Base-by-base conservation (phyloP, 2,888 invertebrate genomes). In the Athrips mouffetella region DNA sequence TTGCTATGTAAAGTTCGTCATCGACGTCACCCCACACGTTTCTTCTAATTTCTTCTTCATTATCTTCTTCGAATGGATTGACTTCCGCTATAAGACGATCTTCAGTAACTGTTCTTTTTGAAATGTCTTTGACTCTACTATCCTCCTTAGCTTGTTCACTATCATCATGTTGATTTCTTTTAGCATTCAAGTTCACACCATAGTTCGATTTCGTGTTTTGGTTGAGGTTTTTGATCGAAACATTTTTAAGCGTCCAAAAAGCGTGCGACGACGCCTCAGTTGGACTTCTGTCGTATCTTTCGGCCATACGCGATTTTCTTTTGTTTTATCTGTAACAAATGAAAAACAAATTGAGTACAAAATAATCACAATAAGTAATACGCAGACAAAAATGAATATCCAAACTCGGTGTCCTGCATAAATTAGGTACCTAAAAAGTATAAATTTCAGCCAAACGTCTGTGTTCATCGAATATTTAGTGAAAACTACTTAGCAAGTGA, bases 1-100 rank as follows among this genome's bases (percentile, higher is more conserved):
- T 76, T 58, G 86, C 82, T 85, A 88, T 86, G 82, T 88, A 88
- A 57, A 84, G 78, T 76, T 87, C 87, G 65, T 88, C 88, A 54
- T 87, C 86, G 59, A 87, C 75, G 63, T 87, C 86, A 57, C 80
- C 81, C 88, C 88, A 88, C 57, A 87, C 88, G 64, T 83, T 80
- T 62, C 68, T 81, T 66, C 80, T 80, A 69, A 86, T 65, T 62
- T 83, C 73, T 67, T 73, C 77, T 53, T 66, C 58, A 53, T 56
- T 55, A 53, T 53, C 53, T 49, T 56, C 60, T 45, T 73, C 64
- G 54, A 62, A 42, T 50, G 52, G 49, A 52, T 66, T 51, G 16
- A 55, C 53, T 54, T 68, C 65, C 62, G 85, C 83, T 86, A 85
- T 83, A 81, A 82, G 52, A 67, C 64, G 62, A 49, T 65, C 41